Conservation (phyloP, 2,113 vertebrate genomes). For the Phalacrocorax carbo region DNA sequence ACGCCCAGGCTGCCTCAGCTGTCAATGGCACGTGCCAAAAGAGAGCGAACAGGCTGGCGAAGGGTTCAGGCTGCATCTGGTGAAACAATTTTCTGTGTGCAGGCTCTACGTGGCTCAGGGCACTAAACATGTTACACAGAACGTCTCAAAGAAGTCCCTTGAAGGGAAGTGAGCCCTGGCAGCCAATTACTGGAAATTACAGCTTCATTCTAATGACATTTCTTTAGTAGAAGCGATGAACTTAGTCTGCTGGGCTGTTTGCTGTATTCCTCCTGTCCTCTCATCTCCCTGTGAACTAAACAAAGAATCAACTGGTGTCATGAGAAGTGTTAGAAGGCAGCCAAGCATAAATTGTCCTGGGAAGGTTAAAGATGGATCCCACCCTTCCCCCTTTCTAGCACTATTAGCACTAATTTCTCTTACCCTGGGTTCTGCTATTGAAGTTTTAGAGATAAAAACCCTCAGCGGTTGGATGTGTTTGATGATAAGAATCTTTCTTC, state of each 20-base stretch:
- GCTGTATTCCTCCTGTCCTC: not conserved
- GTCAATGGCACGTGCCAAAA: not conserved
- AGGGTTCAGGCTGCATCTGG: not conserved
- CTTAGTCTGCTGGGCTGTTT: not conserved
- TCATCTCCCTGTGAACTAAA: not conserved
- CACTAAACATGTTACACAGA: not conserved
- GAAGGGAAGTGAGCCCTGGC: not conserved
- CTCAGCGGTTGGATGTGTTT: not conserved
- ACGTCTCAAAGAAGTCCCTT: not conserved
- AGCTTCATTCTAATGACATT: not conserved
- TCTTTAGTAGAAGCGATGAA: not conserved
- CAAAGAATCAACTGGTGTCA: not conserved
- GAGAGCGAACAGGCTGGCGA: not conserved
- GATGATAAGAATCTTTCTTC: not conserved
- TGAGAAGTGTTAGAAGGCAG: not conserved
- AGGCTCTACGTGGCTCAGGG: not conserved
- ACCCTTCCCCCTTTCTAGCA: not conserved
- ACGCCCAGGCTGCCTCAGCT: not conserved
- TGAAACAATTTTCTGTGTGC: not conserved
- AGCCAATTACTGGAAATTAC: not conserved
- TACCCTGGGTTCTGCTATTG: not conserved
- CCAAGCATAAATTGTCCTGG: not conserved
- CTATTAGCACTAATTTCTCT: not conserved
- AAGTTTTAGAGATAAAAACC: not conserved
- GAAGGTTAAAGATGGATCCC: not conserved